phyloP scores from a whole-genome alignment of 2,797 vertebrate genomes.

The Lithobates sylvaticus region DNA sequence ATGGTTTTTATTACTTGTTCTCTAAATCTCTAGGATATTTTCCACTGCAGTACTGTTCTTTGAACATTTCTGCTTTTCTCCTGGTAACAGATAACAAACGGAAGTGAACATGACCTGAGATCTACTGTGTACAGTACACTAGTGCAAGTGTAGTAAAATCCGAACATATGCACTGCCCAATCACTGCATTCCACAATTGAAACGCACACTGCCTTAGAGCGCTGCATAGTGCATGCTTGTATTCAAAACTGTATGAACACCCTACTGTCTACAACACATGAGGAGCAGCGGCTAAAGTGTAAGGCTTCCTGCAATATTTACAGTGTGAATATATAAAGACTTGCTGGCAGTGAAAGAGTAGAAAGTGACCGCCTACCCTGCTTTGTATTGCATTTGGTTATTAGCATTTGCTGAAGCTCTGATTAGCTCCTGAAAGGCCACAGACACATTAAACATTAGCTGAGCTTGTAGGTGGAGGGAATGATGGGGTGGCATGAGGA shows the following conservation, averaged over 20 bases:
- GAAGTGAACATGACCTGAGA: neutral
- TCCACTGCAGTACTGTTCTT: no score
- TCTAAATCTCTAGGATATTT: no score
- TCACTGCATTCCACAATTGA: neutral
- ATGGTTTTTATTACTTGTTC: no score
- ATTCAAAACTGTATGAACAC: neutral
- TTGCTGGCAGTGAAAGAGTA: slow-evolving; percentile 19
- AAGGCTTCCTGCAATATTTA: neutral
- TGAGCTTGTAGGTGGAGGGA: slow-evolving; percentile 22
- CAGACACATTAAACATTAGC: slow-evolving; percentile 38
- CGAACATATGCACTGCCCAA: neutral
- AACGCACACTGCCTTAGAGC: neutral
- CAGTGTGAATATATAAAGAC: neutral
- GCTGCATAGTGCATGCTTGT: neutral
- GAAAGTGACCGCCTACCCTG: neutral
- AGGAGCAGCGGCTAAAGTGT: neutral
- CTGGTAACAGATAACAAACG: neutral
- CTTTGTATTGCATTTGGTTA: slow-evolving; percentile 40
- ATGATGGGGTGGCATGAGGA: slow-evolving; percentile 33
- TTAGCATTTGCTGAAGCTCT: slow-evolving; percentile 41
- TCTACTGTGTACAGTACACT: neutral
- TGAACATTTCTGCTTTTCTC: no score
- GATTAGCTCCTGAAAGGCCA: slow-evolving; percentile 46
- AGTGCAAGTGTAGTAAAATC: neutral
- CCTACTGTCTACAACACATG: neutral